Percentiles rank a stretch among this genome's conserved stretches.
These are phyloP conservation scores for Cantharis rustica DNA, from an alignment of 2,888 invertebrate genomes.

Conservation along the genomic window DNA sequence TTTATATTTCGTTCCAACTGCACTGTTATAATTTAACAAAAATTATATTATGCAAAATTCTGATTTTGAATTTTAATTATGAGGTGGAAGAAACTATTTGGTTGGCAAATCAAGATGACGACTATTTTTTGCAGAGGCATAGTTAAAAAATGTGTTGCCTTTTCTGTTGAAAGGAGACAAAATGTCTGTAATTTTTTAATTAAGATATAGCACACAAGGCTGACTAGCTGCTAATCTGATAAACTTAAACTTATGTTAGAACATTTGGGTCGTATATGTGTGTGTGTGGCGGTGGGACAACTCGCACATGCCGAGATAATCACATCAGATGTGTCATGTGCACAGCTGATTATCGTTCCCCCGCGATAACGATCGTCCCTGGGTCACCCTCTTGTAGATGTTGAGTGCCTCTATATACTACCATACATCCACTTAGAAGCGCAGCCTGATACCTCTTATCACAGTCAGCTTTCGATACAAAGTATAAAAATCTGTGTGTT, in stretches of 20 bases:
- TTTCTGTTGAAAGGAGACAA: background rate
- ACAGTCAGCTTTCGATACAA: background rate
- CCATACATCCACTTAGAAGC: conserved; percentile 21
- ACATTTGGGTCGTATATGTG: conserved; percentile 9
- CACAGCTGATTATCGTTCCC: conserved; percentile 41
- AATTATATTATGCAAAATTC: background rate
- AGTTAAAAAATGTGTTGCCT: background rate
- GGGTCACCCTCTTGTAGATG: conserved; percentile 24
- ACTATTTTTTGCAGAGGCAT: background rate
- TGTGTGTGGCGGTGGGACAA: conserved; percentile 30
- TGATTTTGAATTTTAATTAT: background rate
- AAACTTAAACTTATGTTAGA: conserved; percentile 29
- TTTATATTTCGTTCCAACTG: background rate
- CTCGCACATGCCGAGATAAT: conserved; percentile 46
- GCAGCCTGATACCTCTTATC: conserved; percentile 2
- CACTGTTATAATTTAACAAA: background rate
- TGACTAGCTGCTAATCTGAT: conserved; percentile 24
- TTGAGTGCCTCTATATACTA: conserved; percentile 23
- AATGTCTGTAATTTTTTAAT: background rate
- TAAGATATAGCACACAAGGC: background rate
- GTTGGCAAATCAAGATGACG: background rate
- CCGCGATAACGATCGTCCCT: conserved; percentile 29
- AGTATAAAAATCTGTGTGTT: background rate
- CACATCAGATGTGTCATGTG: conserved; percentile 51
- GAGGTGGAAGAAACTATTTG: background rate